These are phyloP conservation scores for Cossypha polioptera DNA, from an alignment of 2,797 vertebrate species.

Conservation along the genomic window DNA sequence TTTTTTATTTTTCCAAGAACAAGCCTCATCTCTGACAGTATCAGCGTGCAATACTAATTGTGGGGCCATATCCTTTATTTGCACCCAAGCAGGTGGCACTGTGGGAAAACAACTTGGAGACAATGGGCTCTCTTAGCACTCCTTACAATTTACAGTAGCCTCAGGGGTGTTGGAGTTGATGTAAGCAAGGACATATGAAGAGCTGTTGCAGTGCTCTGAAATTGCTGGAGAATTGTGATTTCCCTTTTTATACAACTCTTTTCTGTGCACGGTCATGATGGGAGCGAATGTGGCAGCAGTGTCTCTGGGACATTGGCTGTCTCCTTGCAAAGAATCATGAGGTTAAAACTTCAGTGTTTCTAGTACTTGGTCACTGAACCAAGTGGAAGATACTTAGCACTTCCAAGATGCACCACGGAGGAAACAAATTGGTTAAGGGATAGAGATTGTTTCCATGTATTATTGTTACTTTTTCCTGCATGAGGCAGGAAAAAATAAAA, in stretches of 20 bases:
- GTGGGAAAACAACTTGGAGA: not conserved
- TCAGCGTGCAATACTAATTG: not conserved
- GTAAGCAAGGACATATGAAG: not conserved
- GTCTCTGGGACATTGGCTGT: not conserved
- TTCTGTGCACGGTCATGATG: rapidly evolving
- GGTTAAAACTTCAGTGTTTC: not conserved
- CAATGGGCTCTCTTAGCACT: not conserved
- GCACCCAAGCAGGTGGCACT: not conserved
- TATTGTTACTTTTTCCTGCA: not conserved
- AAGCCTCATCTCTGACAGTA: not conserved
- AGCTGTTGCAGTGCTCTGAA: not conserved
- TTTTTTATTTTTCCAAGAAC: not conserved
- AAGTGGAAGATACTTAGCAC: not conserved
- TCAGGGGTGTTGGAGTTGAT: not conserved
- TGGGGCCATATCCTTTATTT: not conserved
- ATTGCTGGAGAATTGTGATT: not conserved
- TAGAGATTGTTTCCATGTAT: not conserved
- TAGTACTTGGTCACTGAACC: not conserved
- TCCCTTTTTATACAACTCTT: not conserved
- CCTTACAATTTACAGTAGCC: not conserved
- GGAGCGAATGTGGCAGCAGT: not conserved
- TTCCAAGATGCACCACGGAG: not conserved
- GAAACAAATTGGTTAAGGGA: not conserved
- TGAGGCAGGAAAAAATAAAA: not conserved
- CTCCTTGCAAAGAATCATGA: not conserved